These are phyloP conservation scores for Cantharis rustica DNA, from an alignment of 2,888 invertebrate genomes.

Conservation along the genomic window DNA sequence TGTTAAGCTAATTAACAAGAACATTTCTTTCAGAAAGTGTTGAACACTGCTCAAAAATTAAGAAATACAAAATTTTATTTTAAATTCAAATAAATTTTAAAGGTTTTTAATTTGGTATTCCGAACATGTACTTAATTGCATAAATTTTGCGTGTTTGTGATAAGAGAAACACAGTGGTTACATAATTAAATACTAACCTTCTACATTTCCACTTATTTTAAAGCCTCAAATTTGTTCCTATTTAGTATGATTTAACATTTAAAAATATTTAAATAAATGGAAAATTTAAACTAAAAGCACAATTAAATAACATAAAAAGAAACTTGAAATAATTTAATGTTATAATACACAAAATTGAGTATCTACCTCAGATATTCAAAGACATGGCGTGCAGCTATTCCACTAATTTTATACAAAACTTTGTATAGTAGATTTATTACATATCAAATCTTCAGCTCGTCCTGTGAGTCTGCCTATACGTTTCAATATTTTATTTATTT, in stretches of 20 bases:
- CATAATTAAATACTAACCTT: conserved; percentile 10
- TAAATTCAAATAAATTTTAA: conserved; percentile 6
- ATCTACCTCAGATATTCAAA: no score
- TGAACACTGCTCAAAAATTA: neutral
- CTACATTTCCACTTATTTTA: conserved; percentile 4
- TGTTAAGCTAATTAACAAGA: neutral
- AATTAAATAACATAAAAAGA: neutral
- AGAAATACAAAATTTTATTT: neutral
- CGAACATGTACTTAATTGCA: conserved; percentile 11
- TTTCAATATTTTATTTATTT: no score
- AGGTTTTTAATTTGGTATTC: conserved; percentile 9
- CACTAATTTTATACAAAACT: no score
- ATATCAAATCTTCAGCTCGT: no score
- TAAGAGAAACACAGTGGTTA: conserved; percentile 7
- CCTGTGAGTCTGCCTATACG: no score
- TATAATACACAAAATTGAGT: no score
- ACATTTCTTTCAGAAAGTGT: neutral
- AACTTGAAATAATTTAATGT: no score
- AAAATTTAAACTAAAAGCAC: neutral
- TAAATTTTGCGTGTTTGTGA: conserved; percentile 14
- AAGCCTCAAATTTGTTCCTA: neutral
- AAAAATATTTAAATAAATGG: neutral
- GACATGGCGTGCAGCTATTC: no score
- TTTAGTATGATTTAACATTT: neutral
- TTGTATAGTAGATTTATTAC: no score